Conservation (phyloP, 2,113 vertebrate species). For the Vulpes vulpes region DNA sequence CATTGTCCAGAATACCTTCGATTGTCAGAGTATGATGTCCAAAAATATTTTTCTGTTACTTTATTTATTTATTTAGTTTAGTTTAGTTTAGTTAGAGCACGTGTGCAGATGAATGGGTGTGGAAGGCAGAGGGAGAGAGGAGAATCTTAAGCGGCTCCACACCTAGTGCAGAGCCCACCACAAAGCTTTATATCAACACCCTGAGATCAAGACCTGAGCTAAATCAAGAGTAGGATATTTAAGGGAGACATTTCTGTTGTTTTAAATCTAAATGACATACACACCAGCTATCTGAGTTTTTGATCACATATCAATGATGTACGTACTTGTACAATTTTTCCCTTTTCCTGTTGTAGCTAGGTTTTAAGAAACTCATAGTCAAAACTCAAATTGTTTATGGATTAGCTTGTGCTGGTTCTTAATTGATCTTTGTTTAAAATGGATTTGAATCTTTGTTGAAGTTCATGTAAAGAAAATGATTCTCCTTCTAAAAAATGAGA, state of each 20-base stretch:
- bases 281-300: not conserved
- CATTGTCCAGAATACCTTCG: not conserved
- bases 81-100: too few relatives aligned
- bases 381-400: not conserved
- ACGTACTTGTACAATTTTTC: not conserved
- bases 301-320: not conserved
- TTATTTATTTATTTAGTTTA: not conserved
- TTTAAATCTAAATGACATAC: conserved; percentile 19
- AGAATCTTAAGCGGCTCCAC: too few relatives aligned
- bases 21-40: not conserved
- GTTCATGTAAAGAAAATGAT: not conserved
- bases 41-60: not conserved
- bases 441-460: not conserved
- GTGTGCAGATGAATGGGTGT: too few relatives aligned
- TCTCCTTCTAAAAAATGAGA: not conserved
- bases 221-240: too few relatives aligned
- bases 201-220: too few relatives aligned
- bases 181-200: too few relatives aligned
- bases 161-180: too few relatives aligned
- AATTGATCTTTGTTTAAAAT: not conserved
- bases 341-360: not conserved
- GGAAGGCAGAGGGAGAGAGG: too few relatives aligned
- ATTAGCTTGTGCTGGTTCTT: not conserved
- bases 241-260: not conserved
- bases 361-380: not conserved